Evolutionary conservation across 2,113 vertebrate species (phyloP).

Genomic region (Addax nasomaculatus): DNA sequence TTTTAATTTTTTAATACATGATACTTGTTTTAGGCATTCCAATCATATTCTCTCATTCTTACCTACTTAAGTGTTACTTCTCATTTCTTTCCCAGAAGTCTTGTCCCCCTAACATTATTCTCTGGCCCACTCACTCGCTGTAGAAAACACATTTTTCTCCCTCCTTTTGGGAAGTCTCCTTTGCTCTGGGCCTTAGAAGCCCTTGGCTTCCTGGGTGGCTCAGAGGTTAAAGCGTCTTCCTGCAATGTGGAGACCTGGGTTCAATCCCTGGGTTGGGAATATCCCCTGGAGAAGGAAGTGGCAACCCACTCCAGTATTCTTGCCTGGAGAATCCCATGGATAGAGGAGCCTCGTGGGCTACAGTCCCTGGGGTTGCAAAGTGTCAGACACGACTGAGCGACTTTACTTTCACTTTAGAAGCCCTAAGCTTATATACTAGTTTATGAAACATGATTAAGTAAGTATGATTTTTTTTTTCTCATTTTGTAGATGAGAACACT

Average conservation of each 20-base stretch:
- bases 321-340: too few species aligned
- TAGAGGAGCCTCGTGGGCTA: too few species aligned
- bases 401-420: neutral
- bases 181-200: neutral
- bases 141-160: neutral
- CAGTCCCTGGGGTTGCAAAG: too few species aligned
- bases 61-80: neutral
- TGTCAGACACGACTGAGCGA: fast-evolving
- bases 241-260: too few species aligned
- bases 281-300: too few species aligned
- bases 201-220: neutral
- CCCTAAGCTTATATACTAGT: neutral
- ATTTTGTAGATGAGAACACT: neutral
- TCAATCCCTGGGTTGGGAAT: too few species aligned
- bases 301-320: too few species aligned
- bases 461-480: neutral
- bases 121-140: neutral
- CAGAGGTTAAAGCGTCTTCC: too few species aligned
- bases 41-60: neutral
- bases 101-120: neutral
- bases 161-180: neutral
- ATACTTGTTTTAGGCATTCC: neutral
- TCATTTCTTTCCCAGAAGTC: neutral
- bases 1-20: neutral
- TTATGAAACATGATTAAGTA: neutral